These are phyloP conservation scores for Cyrtorhinus lividipennis DNA, from an alignment of 1,140 invertebrate genomes.

Conservation along the genomic window DNA sequence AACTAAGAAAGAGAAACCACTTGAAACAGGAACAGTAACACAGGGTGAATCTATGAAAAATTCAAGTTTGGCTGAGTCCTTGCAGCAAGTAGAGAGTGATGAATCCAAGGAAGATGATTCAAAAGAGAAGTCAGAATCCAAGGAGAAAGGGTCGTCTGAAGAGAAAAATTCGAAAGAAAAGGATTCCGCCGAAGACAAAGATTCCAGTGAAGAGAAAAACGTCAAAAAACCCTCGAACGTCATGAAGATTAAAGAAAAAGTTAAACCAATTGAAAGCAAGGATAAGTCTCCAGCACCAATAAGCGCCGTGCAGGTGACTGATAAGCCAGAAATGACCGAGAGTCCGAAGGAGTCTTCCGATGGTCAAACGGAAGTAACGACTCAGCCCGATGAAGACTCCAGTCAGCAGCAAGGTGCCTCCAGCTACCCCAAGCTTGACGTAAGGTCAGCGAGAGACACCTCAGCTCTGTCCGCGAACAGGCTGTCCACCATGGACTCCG, in stretches of 20 bases:
- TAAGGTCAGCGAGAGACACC: conserved; percentile 27
- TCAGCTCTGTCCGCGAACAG: not conserved
- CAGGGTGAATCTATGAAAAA: too few relatives aligned
- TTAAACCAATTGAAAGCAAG: conserved; percentile 28
- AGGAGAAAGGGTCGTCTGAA: conserved; percentile 28
- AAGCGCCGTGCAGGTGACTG: too few relatives aligned
- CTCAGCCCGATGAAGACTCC: conserved; percentile 14
- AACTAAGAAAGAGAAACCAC: conserved; percentile 25
- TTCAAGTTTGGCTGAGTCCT: too few relatives aligned
- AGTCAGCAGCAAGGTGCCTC: not conserved
- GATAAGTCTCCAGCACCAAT: too few relatives aligned
- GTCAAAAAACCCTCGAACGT: conserved; percentile 25
- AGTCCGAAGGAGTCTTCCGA: conserved; percentile 26
- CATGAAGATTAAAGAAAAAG: conserved; percentile 31
- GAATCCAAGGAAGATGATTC: too few relatives aligned
- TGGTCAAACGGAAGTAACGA: conserved; percentile 29
- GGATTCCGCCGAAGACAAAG: not conserved
- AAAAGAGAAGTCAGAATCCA: too few relatives aligned
- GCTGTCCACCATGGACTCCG: not conserved
- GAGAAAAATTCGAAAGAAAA: conserved; percentile 19
- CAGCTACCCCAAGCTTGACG: not conserved
- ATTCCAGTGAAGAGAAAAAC: conserved; percentile 22
- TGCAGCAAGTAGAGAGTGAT: too few relatives aligned
- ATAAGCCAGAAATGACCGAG: not conserved
- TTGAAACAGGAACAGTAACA: too few relatives aligned